phyloP scores from a whole-genome alignment of 2,797 vertebrate genomes.

The Notamacropus eugenii region DNA sequence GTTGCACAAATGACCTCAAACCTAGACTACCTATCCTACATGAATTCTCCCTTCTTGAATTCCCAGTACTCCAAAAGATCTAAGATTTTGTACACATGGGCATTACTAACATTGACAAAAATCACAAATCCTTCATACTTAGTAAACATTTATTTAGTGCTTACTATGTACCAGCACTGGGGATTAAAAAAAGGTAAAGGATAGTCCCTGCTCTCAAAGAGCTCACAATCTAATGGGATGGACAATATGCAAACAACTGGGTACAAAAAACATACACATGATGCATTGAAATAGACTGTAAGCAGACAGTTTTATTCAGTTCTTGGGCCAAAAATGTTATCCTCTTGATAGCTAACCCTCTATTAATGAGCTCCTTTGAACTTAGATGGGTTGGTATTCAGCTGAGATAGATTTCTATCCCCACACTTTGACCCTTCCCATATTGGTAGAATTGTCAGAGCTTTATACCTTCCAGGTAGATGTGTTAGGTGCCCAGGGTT shows the following conservation, averaged over 20 bases:
- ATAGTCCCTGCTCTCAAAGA: neutral
- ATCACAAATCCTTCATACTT: neutral
- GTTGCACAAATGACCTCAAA: neutral
- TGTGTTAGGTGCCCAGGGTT: neutral
- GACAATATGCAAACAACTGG: neutral
- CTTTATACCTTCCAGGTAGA: too few species aligned
- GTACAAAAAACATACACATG: neutral
- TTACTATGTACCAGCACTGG: neutral
- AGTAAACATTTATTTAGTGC: neutral
- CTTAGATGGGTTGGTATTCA: neutral
- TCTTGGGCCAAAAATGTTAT: neutral
- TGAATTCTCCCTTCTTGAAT: neutral
- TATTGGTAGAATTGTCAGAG: too few species aligned
- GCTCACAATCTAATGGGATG: neutral
- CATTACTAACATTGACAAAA: neutral
- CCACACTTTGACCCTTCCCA: too few species aligned
- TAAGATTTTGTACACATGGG: neutral
- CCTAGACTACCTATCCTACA: neutral
- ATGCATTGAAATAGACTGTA: neutral
- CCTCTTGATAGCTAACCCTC: neutral
- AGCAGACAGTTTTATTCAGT: neutral
- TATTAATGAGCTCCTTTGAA: neutral
- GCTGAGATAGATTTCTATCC: neutral
- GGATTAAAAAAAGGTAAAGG: neutral
- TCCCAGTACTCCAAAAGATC: neutral